phyloP scores from a whole-genome alignment of 2,113 vertebrate genomes.

The Myrmophylax atrothorax region DNA sequence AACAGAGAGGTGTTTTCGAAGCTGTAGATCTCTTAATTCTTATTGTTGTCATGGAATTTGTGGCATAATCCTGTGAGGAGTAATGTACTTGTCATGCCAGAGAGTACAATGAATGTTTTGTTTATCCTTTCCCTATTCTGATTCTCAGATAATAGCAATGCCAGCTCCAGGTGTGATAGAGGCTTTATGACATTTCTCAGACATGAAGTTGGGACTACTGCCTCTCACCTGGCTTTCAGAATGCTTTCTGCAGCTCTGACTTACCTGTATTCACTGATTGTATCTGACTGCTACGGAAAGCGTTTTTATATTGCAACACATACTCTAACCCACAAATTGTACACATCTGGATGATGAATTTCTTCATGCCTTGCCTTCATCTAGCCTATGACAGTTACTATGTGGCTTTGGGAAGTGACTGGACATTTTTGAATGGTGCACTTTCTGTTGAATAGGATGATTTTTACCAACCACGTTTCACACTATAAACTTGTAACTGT shows the following conservation, averaged over 20 bases:
- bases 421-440: not conserved
- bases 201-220: not conserved
- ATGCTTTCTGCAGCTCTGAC: not conserved
- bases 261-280: not conserved
- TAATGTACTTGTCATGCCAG: not conserved
- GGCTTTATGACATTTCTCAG: not conserved
- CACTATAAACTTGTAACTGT: not conserved
- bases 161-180: not conserved
- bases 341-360: not conserved
- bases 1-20: not conserved
- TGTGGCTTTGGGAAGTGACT: not conserved
- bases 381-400: not conserved
- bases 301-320: not conserved
- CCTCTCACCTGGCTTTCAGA: not conserved
- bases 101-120: not conserved
- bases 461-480: not conserved
- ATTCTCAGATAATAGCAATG: not conserved
- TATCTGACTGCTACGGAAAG: not conserved
- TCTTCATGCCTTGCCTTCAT: not conserved
- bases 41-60: not conserved
- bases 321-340: not conserved
- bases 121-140: not conserved
- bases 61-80: not conserved
- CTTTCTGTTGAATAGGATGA: not conserved
- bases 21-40: not conserved